phyloP scores from a whole-genome alignment of 2,113 vertebrate genomes.

The Spea multiplicata region DNA sequence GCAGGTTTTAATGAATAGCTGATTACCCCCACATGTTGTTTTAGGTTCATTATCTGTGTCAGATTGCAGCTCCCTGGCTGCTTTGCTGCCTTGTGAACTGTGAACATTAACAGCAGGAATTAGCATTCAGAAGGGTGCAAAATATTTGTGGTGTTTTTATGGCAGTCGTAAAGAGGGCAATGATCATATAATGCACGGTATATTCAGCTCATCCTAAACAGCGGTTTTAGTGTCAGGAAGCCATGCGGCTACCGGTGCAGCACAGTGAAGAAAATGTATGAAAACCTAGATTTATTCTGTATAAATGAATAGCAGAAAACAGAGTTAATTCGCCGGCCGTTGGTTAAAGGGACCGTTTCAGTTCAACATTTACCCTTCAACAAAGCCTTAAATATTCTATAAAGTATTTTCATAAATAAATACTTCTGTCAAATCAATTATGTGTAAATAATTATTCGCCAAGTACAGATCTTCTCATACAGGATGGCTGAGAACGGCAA shows the following conservation, averaged over 20 bases:
- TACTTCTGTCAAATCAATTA: too few relatives aligned
- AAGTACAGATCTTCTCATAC: too few relatives aligned
- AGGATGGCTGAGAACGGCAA: too few relatives aligned
- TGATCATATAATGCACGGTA: conserved; percentile 6
- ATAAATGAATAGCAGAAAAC: too few relatives aligned
- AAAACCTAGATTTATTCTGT: too few relatives aligned
- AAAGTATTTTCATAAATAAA: too few relatives aligned
- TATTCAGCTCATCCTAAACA: not conserved
- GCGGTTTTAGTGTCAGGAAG: not conserved
- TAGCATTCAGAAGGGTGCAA: not conserved
- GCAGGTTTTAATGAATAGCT: not conserved
- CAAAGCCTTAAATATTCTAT: too few relatives aligned
- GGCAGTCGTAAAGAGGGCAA: not conserved
- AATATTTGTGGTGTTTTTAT: conserved; percentile 19
- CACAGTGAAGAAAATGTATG: too few relatives aligned
- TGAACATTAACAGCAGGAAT: not conserved
- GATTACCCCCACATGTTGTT: not conserved
- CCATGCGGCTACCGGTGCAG: not conserved
- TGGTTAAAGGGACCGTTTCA: too few relatives aligned
- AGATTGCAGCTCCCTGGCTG: not conserved
- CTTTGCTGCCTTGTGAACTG: not conserved
- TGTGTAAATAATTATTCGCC: too few relatives aligned
- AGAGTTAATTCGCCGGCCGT: too few relatives aligned
- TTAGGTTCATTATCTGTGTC: not conserved
- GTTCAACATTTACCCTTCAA: too few relatives aligned